These are phyloP conservation scores for Eleutherodactylus coqui DNA, from an alignment of 2,797 vertebrate genomes.

Conservation along the genomic window DNA sequence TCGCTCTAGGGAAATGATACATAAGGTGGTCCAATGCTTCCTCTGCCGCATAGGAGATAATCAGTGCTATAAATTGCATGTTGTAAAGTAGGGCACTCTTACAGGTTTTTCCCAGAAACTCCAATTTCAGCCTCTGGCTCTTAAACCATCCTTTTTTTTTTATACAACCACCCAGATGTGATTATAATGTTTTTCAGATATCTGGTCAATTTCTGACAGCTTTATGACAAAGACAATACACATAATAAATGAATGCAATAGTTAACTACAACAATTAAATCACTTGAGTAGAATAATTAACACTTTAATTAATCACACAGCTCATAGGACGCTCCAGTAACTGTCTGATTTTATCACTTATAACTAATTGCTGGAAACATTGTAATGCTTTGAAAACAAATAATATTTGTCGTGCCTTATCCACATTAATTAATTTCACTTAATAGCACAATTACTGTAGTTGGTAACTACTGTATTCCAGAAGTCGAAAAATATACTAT, in stretches of 20 bases:
- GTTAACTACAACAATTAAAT: constrained; percentile 33
- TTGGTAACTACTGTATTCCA: neutral
- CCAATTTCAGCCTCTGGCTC: neutral
- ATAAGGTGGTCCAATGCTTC: no score
- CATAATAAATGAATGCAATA: neutral
- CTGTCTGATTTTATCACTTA: constrained; percentile 34
- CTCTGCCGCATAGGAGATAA: no score
- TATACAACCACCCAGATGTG: neutral
- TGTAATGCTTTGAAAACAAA: constrained; percentile 46
- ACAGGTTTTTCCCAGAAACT: neutral
- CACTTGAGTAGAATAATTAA: constrained; percentile 31
- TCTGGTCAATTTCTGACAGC: neutral
- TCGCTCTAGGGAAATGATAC: neutral
- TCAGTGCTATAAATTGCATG: neutral
- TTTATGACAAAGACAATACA: neutral
- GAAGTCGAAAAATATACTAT: neutral
- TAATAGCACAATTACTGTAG: neutral
- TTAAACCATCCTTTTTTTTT: neutral
- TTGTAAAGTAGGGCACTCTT: neutral
- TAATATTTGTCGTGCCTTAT: constrained; percentile 37
- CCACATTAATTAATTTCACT: constrained; percentile 24
- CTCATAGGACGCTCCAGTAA: constrained; percentile 15
- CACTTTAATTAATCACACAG: constrained; percentile 46
- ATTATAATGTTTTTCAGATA: neutral
- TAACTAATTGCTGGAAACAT: constrained; percentile 41